phyloP scores from a whole-genome alignment of 2,888 invertebrate genomes.

The Drosophila tripunctata region DNA sequence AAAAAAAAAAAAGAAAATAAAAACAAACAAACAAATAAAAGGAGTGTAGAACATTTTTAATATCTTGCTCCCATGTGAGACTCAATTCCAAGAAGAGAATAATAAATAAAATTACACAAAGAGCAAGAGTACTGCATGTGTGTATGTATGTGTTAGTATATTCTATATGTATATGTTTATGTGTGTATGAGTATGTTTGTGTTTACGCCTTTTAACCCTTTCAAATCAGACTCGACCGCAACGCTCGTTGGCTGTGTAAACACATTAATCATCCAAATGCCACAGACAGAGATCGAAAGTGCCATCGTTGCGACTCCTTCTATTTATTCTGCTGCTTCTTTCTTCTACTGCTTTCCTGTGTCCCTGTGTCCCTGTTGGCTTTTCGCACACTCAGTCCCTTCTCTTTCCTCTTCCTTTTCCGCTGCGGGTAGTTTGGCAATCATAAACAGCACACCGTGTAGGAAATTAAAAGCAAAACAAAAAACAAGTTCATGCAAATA shows the following conservation, averaged over 20 bases:
- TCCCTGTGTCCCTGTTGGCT: conserved; percentile 14
- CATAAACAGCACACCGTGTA: conserved; percentile 67
- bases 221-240: conserved; percentile 78
- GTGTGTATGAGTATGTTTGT: conserved; percentile 37
- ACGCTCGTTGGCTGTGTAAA: conserved; percentile 76
- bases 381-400: neutral
- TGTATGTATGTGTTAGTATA: neutral
- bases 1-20: conserved; percentile 28
- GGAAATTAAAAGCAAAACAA: conserved; percentile 78
- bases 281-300: conserved; percentile 81
- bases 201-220: conserved; percentile 79
- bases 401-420: neutral
- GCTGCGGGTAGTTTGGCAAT: conserved; percentile 54
- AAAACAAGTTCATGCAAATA: conserved; percentile 57
- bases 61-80: conserved; percentile 54
- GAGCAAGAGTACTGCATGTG: conserved; percentile 23
- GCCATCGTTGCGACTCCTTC: conserved; percentile 46
- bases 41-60: conserved; percentile 53
- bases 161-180: conserved; percentile 2
- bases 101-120: conserved; percentile 71
- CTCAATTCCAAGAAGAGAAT: conserved; percentile 69
- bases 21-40: conserved; percentile 29
- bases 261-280: conserved; percentile 79
- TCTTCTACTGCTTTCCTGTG: neutral
- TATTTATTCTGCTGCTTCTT: neutral